These are phyloP conservation scores for Argya squamiceps DNA, from an alignment of 2,797 vertebrate species.

Conservation along the genomic window DNA sequence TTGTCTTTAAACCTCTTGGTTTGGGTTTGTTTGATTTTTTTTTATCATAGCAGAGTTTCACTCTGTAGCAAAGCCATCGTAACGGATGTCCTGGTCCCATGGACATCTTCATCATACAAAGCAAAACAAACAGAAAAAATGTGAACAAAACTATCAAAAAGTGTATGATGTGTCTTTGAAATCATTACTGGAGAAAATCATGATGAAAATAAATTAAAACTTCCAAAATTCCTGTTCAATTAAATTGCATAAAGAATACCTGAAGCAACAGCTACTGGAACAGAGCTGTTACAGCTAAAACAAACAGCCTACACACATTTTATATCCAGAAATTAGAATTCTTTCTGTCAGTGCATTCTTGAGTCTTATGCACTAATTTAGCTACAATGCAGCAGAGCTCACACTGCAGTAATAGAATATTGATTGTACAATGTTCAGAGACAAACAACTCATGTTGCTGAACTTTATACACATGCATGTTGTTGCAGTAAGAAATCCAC, in stretches of 20 bases:
- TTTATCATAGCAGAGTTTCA: neutral
- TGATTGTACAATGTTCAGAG: constrained; percentile 68
- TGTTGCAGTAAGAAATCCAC: constrained; percentile 30
- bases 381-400: constrained; percentile 53
- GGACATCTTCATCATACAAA: neutral
- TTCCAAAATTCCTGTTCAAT: neutral
- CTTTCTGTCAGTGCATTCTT: constrained; percentile 15
- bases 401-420: constrained; percentile 70
- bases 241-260: neutral
- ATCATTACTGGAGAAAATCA: neutral
- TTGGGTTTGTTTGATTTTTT: neutral
- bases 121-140: neutral
- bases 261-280: neutral
- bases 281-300: neutral
- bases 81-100: neutral
- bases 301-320: neutral
- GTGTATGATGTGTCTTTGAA: neutral
- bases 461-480: constrained; percentile 62
- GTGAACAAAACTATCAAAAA: neutral
- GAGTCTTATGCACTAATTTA: constrained; percentile 63
- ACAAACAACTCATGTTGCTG: constrained; percentile 59
- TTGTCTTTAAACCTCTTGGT: neutral
- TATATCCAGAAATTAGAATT: constrained; percentile 50
- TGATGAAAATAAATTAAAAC: neutral
- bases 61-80: neutral